Conservation (phyloP, 1,140 invertebrate genomes). For the Phthorimaea operculella region DNA sequence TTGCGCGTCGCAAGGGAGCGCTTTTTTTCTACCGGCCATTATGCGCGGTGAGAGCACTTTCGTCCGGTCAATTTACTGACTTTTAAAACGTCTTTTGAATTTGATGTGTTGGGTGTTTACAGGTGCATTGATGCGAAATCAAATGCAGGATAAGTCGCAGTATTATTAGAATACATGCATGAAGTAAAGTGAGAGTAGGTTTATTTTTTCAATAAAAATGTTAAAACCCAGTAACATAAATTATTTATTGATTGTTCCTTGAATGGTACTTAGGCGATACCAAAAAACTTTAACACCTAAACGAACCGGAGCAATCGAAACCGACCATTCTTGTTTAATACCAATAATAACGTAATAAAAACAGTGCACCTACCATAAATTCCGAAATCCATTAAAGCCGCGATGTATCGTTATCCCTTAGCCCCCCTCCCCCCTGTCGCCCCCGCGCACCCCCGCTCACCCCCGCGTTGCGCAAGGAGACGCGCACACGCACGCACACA, state of each 20-base stretch:
- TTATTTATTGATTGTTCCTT: too few species aligned
- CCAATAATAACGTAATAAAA: slow-evolving; percentile 12
- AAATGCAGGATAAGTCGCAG: too few species aligned
- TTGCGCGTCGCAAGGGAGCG: slow-evolving; percentile 7
- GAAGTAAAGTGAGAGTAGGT: too few species aligned
- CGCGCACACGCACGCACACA: slow-evolving; percentile 21
- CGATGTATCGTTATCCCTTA: slow-evolving; percentile 32
- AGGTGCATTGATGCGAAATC: neutral
- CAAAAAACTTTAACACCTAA: too few species aligned
- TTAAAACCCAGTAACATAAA: too few species aligned
- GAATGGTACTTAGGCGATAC: too few species aligned
- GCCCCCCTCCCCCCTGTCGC: slow-evolving; percentile 20
- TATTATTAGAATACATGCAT: too few species aligned
- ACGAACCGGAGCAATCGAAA: neutral
- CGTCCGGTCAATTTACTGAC: slow-evolving; percentile 25
- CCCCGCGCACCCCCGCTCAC: neutral
- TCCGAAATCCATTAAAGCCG: slow-evolving; percentile 52
- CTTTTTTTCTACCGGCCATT: slow-evolving; percentile 13
- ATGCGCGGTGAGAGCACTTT: slow-evolving; percentile 22
- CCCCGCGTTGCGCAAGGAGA: slow-evolving; percentile 39
- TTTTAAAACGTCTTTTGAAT: slow-evolving; percentile 11
- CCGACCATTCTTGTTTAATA: neutral
- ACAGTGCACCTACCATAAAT: slow-evolving; percentile 43
- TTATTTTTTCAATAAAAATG: too few species aligned
- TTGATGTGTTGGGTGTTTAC: neutral